These are phyloP conservation scores for Zosterops pallidus DNA, from an alignment of 2,113 vertebrate genomes.

Conservation along the genomic window DNA sequence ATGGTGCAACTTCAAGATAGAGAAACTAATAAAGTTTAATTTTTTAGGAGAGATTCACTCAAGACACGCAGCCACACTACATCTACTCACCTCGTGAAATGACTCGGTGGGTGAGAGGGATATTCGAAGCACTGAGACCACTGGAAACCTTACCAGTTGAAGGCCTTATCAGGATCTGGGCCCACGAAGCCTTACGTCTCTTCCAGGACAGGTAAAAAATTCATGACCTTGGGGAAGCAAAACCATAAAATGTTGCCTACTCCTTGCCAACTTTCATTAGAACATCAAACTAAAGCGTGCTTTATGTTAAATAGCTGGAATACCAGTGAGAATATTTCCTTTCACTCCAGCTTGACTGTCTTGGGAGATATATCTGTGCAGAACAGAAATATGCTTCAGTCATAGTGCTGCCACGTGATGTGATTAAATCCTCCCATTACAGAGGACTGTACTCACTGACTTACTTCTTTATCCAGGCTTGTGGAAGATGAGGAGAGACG, in stretches of 20 bases:
- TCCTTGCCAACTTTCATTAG: neutral
- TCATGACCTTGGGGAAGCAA: neutral
- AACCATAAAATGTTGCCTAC: neutral
- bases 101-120: constrained; percentile 97
- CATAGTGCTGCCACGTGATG: neutral
- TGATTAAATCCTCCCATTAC: neutral
- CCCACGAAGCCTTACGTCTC: constrained; percentile 96
- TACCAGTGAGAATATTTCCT: neutral
- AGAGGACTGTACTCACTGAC: neutral
- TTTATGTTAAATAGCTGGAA: neutral
- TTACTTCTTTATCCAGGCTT: constrained; percentile 74
- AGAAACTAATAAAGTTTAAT: neutral
- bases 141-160: constrained; percentile 96
- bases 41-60: constrained; percentile 93
- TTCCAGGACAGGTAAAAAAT: constrained; percentile 93
- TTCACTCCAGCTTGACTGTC: neutral
- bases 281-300: neutral
- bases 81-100: constrained; percentile 99
- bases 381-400: neutral
- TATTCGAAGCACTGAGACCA: constrained; percentile 93
- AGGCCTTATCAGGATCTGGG: constrained; percentile 97
- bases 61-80: constrained; percentile 97
- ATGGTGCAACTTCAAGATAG: neutral
- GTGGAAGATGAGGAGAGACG: constrained; percentile 96
- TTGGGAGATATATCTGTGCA: neutral